A percentile compares a stretch with the other conserved stretches of the same genome.
phyloP scores from a whole-genome alignment of 2,113 vertebrate species.

The Cephalopterus ornatus region DNA sequence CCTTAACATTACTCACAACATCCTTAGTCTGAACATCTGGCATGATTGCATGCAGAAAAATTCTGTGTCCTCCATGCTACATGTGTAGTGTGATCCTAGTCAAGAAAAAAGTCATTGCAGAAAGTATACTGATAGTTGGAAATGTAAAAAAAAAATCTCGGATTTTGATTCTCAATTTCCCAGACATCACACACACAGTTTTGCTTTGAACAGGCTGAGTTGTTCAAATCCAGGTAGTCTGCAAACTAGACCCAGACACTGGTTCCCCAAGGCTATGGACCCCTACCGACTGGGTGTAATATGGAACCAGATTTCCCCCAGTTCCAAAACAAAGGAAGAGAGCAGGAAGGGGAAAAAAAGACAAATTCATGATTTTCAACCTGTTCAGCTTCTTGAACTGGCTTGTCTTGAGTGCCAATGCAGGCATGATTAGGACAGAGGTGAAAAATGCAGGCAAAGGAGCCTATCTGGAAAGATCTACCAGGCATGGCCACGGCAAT shows the following conservation, averaged over 20 bases:
- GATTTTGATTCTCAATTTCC: background rate
- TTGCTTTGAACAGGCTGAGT: background rate
- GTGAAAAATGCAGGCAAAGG: background rate
- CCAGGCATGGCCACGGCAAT: background rate
- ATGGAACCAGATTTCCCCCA: background rate
- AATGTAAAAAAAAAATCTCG: background rate
- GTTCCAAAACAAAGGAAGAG: background rate
- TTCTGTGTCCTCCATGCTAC: background rate
- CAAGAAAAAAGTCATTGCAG: background rate
- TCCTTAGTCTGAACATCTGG: background rate
- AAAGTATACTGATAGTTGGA: background rate
- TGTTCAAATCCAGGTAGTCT: background rate
- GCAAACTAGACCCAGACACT: background rate
- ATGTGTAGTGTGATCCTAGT: background rate
- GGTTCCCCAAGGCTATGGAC: background rate
- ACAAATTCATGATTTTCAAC: background rate
- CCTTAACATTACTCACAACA: background rate
- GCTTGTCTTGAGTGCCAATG: background rate
- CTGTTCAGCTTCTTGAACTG: background rate
- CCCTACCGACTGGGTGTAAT: background rate
- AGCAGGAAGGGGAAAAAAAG: background rate
- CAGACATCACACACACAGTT: background rate
- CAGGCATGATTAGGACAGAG: accelerated
- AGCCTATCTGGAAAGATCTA: background rate
- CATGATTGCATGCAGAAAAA: background rate